Evolutionary conservation across 2,113 vertebrate species (phyloP).

Genomic region (human (Homo sapiens)): GRCh38 chr11:3340001-3340500

Average conservation of each 20-base stretch:
- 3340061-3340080: not conserved
- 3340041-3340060: not conserved
- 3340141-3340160: not conserved
- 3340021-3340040: not conserved
- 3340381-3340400: not conserved
- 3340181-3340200: not conserved
- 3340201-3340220: no score
- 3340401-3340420: not conserved
- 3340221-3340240: no score
- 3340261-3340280: not conserved
- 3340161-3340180: not conserved
- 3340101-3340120: not conserved
- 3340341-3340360: not conserved
- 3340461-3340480: not conserved
- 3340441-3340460: no score
- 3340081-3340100: not conserved
- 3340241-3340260: not conserved
- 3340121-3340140: not conserved
- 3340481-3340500: not conserved
- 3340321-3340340: not conserved
- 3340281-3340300: not conserved
- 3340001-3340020: not conserved
- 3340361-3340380: not conserved
- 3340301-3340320: not conserved
- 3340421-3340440: not conserved